Conservation (phyloP, 1,140 invertebrate species). For the Drusus annulatus region DNA sequence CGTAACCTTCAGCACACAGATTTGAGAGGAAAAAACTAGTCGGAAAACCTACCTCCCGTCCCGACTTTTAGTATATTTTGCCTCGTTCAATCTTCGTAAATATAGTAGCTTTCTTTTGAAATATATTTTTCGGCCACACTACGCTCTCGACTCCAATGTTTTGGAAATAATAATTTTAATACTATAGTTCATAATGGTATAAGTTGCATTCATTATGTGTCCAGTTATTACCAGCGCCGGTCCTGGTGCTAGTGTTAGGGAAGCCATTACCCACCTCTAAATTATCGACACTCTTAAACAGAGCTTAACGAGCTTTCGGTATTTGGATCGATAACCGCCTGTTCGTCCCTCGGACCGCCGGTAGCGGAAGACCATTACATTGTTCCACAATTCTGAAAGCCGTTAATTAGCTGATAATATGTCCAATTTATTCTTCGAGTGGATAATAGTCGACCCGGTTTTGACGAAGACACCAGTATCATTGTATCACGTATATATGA, state of each 20-base stretch:
- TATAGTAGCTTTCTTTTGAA: too few species aligned
- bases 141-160: too few species aligned
- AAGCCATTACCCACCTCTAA: conserved; percentile 30
- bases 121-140: too few species aligned
- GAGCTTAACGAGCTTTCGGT: conserved; percentile 52
- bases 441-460: conserved; percentile 2
- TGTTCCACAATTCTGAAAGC: background rate
- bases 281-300: conserved; percentile 54
- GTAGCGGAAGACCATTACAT: conserved; percentile 36
- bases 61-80: too few species aligned
- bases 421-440: conserved; percentile 22
- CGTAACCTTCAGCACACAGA: too few species aligned
- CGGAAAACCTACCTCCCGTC: too few species aligned
- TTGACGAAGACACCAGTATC: conserved; percentile 1
- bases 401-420: conserved; percentile 19
- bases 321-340: conserved; percentile 48
- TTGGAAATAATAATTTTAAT: too few species aligned
- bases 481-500: background rate
- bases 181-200: too few species aligned
- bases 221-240: background rate
- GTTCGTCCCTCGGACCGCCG: conserved; percentile 1
- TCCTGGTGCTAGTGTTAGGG: background rate
- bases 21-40: too few species aligned
- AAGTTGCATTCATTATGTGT: background rate
- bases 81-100: too few species aligned